Conservation (phyloP, 1,140 invertebrate species). For the Laupala kohalensis region DNA sequence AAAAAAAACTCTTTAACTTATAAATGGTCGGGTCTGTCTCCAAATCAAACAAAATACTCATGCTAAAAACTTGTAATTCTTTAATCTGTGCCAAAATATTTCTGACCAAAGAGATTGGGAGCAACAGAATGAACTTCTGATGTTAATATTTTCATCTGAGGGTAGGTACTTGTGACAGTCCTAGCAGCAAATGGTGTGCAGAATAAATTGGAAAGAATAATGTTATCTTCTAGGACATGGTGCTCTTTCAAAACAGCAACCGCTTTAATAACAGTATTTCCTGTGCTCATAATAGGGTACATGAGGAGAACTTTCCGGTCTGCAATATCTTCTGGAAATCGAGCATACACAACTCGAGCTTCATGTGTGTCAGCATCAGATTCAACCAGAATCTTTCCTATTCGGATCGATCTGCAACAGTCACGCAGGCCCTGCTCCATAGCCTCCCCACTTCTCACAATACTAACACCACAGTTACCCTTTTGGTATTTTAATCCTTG, state of each 20-base stretch:
- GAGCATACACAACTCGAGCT: slow-evolving; percentile 92
- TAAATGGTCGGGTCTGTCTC: too few species aligned
- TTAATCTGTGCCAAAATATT: slow-evolving; percentile 97
- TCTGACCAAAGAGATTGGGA: slow-evolving; percentile 95
- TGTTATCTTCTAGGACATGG: slow-evolving; percentile 81
- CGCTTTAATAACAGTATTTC: slow-evolving; percentile 89
- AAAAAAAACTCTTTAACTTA: too few species aligned
- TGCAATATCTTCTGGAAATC: slow-evolving; percentile 91
- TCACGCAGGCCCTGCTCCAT: slow-evolving; percentile 97
- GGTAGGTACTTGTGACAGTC: slow-evolving; percentile 74
- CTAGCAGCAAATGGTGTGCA: slow-evolving; percentile 84
- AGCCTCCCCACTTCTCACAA: slow-evolving; percentile 86
- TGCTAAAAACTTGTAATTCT: not conserved
- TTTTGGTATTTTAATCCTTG: slow-evolving; percentile 86
- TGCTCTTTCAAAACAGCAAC: slow-evolving; percentile 88
- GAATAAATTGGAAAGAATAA: slow-evolving; percentile 92
- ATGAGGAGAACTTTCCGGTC: slow-evolving; percentile 86
- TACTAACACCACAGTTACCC: slow-evolving; percentile 97
- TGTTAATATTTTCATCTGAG: slow-evolving; percentile 86
- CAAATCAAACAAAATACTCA: too few species aligned
- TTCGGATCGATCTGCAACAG: slow-evolving; percentile 93
- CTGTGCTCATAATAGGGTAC: slow-evolving; percentile 97
- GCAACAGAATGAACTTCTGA: slow-evolving; percentile 91
- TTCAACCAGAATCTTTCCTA: slow-evolving; percentile 96
- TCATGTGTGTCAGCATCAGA: slow-evolving; percentile 92